phyloP scores from a whole-genome alignment of 2,797 vertebrate species.

The Trichosurus vulpecula region DNA sequence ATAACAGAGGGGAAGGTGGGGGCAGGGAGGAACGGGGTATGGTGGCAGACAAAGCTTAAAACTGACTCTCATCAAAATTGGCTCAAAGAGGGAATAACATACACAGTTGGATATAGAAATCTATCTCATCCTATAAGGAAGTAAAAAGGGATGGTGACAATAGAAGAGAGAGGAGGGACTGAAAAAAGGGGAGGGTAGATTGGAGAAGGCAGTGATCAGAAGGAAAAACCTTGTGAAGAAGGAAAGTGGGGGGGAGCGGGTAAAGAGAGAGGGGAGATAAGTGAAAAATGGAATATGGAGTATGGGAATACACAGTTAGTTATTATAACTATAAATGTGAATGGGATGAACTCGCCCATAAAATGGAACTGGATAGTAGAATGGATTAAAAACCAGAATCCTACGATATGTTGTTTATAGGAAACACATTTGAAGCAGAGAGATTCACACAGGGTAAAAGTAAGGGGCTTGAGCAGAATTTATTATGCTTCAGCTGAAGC shows the following conservation, averaged over 20 bases:
- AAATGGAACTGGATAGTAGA: neutral
- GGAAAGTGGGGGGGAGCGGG: neutral
- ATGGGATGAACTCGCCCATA: neutral
- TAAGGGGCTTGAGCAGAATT: neutral
- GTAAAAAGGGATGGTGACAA: neutral
- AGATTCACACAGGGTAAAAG: neutral
- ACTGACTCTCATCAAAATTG: neutral
- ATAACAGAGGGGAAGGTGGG: too few relatives aligned
- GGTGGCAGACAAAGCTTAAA: too few relatives aligned
- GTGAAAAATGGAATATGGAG: neutral
- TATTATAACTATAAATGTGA: neutral
- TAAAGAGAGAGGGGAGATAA: neutral
- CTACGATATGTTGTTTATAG: neutral
- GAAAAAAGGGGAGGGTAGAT: neutral
- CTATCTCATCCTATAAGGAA: neutral
- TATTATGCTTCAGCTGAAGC: neutral
- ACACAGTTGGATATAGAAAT: neutral
- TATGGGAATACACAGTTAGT: neutral
- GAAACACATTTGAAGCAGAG: neutral
- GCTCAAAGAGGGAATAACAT: neutral
- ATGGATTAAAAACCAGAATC: neutral
- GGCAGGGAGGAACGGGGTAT: too few relatives aligned
- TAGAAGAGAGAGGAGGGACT: neutral
- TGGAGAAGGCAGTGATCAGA: neutral
- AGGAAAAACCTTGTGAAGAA: neutral